Evolutionary conservation across 1,140 invertebrate genomes (phyloP).

Genomic region (Plectus sambesii): DNA sequence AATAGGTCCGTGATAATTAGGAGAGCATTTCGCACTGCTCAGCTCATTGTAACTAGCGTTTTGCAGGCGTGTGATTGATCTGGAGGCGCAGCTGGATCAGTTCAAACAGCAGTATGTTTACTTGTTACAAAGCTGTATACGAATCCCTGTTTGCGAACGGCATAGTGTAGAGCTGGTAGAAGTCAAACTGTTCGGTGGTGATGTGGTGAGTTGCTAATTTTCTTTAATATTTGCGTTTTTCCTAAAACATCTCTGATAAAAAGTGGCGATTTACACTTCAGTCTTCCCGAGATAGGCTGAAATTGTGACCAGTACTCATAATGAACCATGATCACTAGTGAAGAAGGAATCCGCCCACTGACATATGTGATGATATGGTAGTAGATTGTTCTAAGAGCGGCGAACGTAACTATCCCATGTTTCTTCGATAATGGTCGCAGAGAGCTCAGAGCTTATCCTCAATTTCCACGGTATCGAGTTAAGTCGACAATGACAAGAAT

Average conservation of each 20-base stretch:
- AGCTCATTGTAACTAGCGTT: too few species aligned
- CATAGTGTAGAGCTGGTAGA: conserved; percentile 47
- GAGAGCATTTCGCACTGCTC: too few species aligned
- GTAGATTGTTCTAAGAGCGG: too few species aligned
- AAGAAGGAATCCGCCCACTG: too few species aligned
- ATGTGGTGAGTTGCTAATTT: conserved; percentile 46
- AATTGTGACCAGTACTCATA: neutral
- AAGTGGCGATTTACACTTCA: neutral
- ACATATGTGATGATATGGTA: too few species aligned
- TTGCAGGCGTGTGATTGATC: conserved; percentile 40
- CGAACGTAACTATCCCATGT: too few species aligned
- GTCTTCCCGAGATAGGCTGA: neutral
- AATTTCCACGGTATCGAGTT: too few species aligned
- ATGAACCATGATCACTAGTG: neutral
- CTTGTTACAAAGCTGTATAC: conserved; percentile 51
- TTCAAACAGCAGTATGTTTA: conserved; percentile 52
- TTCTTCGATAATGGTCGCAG: too few species aligned
- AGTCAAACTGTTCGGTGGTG: conserved; percentile 51
- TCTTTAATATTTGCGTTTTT: neutral
- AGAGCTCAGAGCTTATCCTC: too few species aligned
- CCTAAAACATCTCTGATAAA: neutral
- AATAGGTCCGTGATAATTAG: conserved; percentile 24
- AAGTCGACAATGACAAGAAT: too few species aligned
- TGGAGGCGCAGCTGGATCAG: conserved; percentile 49
- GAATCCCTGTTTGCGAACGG: conserved; percentile 49